Conservation (phyloP, 2,113 vertebrate species). For the Pimephales promelas region DNA sequence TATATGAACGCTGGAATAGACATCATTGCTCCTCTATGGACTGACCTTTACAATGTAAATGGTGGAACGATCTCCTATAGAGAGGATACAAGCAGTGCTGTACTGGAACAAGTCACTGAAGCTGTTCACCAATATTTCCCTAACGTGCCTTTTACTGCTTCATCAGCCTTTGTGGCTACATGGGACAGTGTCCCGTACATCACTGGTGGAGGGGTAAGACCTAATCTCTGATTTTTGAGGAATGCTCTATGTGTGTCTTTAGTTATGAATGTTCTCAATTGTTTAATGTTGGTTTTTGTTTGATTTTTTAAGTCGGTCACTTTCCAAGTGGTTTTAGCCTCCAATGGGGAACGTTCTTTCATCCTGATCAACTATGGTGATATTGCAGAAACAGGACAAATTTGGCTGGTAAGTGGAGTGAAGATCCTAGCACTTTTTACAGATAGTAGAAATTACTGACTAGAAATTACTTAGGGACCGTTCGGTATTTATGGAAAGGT, state of each 20-base stretch:
- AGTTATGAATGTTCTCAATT: background rate
- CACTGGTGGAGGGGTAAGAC: background rate
- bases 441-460: too few relatives aligned
- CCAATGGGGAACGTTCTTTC: background rate
- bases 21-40: background rate
- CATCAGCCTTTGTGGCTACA: background rate
- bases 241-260: background rate
- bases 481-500: too few relatives aligned
- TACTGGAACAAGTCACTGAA: slow-evolving; percentile 2
- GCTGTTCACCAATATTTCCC: background rate
- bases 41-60: background rate
- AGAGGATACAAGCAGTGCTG: background rate
- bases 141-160: background rate
- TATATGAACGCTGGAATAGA: background rate
- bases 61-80: background rate
- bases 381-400: too few relatives aligned
- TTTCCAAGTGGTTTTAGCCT: background rate
- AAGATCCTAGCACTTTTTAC: too few relatives aligned
- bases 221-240: background rate
- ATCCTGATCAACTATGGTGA: background rate
- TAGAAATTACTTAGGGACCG: background rate
- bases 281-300: background rate
- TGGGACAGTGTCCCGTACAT: background rate
- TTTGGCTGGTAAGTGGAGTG: too few relatives aligned
- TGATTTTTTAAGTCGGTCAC: background rate